Percentiles rank a stretch among this genome's conserved stretches.
Evolutionary conservation across 2,797 vertebrate species (phyloP).

Genomic region (Labroides dimidiatus): DNA sequence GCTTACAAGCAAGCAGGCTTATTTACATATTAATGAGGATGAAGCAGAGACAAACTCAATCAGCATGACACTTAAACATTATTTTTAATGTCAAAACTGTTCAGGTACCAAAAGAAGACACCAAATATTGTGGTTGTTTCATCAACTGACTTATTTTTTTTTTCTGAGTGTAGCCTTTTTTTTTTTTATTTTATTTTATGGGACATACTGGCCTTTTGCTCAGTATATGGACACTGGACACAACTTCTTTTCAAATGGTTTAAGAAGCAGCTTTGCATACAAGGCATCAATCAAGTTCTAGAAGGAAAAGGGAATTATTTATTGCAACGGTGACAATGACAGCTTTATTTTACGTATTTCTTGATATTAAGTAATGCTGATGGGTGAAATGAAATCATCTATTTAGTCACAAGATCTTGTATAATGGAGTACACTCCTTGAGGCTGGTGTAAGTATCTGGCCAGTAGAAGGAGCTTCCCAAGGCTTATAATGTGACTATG

Average conservation of each 20-base stretch:
- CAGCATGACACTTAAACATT: neutral
- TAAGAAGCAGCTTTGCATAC: neutral
- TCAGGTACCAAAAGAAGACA: neutral
- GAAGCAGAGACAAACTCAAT: neutral
- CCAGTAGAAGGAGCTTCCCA: conserved; percentile 63
- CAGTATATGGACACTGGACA: neutral
- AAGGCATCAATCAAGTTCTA: neutral
- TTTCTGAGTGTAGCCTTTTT: neutral
- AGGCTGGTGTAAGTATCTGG: conserved; percentile 76
- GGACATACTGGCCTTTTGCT: too few species aligned
- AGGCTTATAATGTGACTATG: conserved; percentile 70
- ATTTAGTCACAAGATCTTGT: conserved; percentile 77
- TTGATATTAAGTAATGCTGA: conserved; percentile 74
- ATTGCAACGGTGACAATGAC: conserved; percentile 29
- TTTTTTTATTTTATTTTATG: too few species aligned
- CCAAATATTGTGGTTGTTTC: neutral
- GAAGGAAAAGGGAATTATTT: neutral
- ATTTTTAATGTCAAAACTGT: neutral
- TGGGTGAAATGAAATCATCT: conserved; percentile 76
- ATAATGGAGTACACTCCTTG: conserved; percentile 66
- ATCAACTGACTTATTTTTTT: neutral
- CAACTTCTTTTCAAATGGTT: neutral
- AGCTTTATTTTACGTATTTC: conserved; percentile 40
- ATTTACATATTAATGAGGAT: conserved; percentile 1
- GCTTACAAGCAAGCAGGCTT: neutral